Conservation (phyloP, 2,888 invertebrate genomes). For the Trachelus troglodyta region DNA sequence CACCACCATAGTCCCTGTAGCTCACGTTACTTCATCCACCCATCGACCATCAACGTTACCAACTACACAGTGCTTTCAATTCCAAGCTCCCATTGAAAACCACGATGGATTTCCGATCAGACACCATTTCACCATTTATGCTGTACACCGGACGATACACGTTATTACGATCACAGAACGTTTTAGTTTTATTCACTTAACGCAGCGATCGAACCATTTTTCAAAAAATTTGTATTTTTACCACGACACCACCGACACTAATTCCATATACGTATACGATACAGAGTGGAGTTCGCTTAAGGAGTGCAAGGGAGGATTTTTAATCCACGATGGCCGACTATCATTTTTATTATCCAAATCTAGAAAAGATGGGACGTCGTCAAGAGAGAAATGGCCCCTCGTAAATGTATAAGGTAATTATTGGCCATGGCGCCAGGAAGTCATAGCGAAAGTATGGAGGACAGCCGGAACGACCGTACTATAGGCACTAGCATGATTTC, state of each 20-base stretch:
- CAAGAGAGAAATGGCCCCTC: constrained; percentile 49
- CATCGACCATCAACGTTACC: background rate
- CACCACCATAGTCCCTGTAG: background rate
- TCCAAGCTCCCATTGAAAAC: background rate
- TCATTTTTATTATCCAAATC: background rate
- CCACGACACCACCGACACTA: background rate
- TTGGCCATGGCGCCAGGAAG: constrained; percentile 8
- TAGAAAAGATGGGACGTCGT: constrained; percentile 33
- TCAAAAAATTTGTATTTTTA: background rate
- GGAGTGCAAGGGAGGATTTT: background rate
- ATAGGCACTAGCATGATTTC: constrained; percentile 24
- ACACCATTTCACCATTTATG: background rate
- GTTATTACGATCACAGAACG: background rate
- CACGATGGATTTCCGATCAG: constrained; percentile 36
- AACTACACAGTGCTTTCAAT: background rate
- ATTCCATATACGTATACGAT: background rate
- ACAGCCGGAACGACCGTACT: background rate
- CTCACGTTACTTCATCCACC: background rate
- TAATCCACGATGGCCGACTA: background rate
- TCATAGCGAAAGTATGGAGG: background rate
- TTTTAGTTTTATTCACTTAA: background rate
- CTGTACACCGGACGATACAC: background rate
- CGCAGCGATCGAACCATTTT: background rate
- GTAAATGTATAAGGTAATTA: constrained; percentile 58
- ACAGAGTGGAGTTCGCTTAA: background rate